Evolutionary conservation across 2,888 invertebrate genomes (phyloP).

Genomic region (Drosophila macrothrix): DNA sequence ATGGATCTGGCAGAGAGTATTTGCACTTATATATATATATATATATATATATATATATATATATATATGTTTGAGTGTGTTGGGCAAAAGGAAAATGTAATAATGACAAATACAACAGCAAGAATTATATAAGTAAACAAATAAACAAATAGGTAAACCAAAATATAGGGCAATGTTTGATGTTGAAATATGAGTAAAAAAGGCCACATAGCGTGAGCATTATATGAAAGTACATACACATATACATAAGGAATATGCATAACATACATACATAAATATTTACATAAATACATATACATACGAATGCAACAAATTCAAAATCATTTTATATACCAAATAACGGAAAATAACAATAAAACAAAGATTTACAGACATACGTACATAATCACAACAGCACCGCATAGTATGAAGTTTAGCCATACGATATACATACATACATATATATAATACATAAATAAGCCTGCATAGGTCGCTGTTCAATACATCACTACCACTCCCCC

Average conservation of each 20-base stretch:
- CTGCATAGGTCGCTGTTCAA: slow-evolving; percentile 19
- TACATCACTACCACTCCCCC: neutral
- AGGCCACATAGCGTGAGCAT: slow-evolving; percentile 61
- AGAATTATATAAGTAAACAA: slow-evolving; percentile 50
- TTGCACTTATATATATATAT: slow-evolving; percentile 26
- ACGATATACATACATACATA: slow-evolving; percentile 41
- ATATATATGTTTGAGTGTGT: slow-evolving; percentile 27
- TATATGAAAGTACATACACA: slow-evolving; percentile 64
- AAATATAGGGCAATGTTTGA: slow-evolving; percentile 79
- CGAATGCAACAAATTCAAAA: slow-evolving; percentile 33
- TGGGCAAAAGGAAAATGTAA: slow-evolving; percentile 42
- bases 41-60: neutral
- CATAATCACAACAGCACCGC: slow-evolving; percentile 83
- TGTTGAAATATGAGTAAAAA: slow-evolving; percentile 73
- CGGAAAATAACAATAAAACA: slow-evolving; percentile 44
- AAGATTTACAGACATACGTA: slow-evolving; percentile 73
- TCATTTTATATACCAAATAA: slow-evolving; percentile 66
- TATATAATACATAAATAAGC: slow-evolving; percentile 32
- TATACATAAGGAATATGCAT: slow-evolving; percentile 53
- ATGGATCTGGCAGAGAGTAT: slow-evolving; percentile 12
- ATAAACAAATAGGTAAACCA: slow-evolving; percentile 39
- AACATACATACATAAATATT: slow-evolving; percentile 48
- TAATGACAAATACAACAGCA: slow-evolving; percentile 62
- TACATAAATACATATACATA: slow-evolving; percentile 45
- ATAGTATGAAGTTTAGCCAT: slow-evolving; percentile 81